Percentiles rank a stretch among this genome's conserved stretches.
These are phyloP conservation scores for Catocala nupta DNA, from an alignment of 2,888 invertebrate species.

Conservation along the genomic window DNA sequence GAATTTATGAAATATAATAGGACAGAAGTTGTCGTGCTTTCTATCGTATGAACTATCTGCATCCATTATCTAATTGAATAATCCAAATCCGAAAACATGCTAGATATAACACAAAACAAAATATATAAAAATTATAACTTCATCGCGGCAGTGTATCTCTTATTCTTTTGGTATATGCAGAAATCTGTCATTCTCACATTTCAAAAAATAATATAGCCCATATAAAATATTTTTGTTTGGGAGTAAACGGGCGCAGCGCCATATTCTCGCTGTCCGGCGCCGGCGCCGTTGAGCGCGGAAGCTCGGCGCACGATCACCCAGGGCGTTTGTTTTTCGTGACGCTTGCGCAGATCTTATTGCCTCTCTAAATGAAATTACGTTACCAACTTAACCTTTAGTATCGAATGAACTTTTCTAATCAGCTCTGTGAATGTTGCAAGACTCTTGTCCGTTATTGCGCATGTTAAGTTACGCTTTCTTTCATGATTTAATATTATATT, in stretches of 20 bases:
- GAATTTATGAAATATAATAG: background rate
- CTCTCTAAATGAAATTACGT: conserved; percentile 47
- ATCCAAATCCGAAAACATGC: too few relatives aligned
- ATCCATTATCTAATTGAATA: too few relatives aligned
- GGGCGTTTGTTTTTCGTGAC: conserved; percentile 65
- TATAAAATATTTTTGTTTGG: background rate
- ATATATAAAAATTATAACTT: too few relatives aligned
- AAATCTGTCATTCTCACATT: too few relatives aligned
- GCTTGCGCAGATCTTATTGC: conserved; percentile 52
- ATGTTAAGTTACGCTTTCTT: conserved; percentile 3
- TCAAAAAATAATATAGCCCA: too few relatives aligned
- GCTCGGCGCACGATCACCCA: conserved; percentile 55
- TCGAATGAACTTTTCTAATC: conserved; percentile 51
- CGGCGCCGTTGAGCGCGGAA: conserved; percentile 36
- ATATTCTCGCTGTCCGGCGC: background rate
- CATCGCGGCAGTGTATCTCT: too few relatives aligned
- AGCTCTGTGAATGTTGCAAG: conserved; percentile 39
- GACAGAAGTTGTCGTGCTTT: background rate
- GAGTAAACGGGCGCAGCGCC: too few relatives aligned
- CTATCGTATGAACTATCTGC: background rate
- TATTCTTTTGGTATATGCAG: too few relatives aligned
- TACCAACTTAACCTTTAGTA: conserved; percentile 43
- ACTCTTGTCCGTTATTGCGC: conserved; percentile 17
- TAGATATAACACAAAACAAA: too few relatives aligned
- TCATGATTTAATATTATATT: too few relatives aligned